Evolutionary conservation across 1,140 invertebrate species (phyloP).

Genomic region (Paracyclopina nana): DNA sequence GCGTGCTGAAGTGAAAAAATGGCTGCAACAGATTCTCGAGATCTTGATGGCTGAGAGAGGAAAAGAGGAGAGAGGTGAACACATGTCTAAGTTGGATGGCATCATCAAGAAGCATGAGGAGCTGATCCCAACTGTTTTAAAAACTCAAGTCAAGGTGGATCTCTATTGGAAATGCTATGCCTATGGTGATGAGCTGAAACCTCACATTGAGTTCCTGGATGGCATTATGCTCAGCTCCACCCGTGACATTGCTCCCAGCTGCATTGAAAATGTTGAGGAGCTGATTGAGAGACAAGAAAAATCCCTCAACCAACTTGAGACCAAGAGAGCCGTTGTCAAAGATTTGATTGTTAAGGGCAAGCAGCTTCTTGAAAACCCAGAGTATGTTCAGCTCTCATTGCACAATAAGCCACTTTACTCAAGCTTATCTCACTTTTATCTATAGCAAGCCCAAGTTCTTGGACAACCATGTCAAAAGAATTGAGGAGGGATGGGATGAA

Average conservation of each 20-base stretch:
- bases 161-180: constrained; percentile 21
- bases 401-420: neutral
- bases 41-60: constrained; percentile 21
- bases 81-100: constrained; percentile 20
- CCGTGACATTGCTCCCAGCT: constrained; percentile 22
- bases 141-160: constrained; percentile 18
- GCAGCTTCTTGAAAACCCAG: constrained; percentile 19
- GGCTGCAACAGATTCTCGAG: constrained; percentile 19
- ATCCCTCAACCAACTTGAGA: constrained; percentile 19
- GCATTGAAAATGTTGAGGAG: constrained; percentile 22
- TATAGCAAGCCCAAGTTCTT: constrained; percentile 21
- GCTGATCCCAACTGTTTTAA: constrained; percentile 18
- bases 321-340: constrained; percentile 19
- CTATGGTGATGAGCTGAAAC: constrained; percentile 21
- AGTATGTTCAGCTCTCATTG: constrained; percentile 2
- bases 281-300: constrained; percentile 22
- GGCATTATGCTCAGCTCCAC: constrained; percentile 20
- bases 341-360: constrained; percentile 21
- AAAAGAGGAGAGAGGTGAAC: constrained; percentile 20
- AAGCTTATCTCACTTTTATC: neutral
- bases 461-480: constrained; percentile 19
- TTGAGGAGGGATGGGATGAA: constrained; percentile 20
- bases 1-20: constrained; percentile 21
- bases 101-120: constrained; percentile 21
- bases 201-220: constrained; percentile 20